Evolutionary conservation across 2,113 vertebrate species (phyloP), one percentile per base, ranked within the genome.

Genomic region (Mustelus asterias): DNA sequence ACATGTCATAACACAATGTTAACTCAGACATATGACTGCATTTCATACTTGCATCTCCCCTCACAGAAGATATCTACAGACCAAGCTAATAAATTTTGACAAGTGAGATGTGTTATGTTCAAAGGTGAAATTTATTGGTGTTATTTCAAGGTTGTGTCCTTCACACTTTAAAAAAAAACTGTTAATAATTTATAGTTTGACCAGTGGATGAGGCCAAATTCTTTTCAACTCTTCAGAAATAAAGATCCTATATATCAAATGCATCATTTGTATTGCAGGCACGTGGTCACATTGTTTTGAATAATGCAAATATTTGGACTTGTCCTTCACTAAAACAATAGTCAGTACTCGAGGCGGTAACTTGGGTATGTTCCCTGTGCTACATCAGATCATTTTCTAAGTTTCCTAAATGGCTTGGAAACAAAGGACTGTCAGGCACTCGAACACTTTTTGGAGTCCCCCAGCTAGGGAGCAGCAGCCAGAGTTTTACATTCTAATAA

Each of bases 21-120:
- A 97, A 96, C 88, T 96, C 67, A 97, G 37, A 96, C 94, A 96
- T 95, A 96, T 97, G 89, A 96, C 58, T 96, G n/a, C 26, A 95
- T 96, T 96, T 95, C 6, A 90, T 48, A 48, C 96, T 83, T 94
- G 96, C 96, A 96, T 96, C 14, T 44, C 70, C 9, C 0, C 96
- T 94, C 95, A 90, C 92, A n/a, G 78, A 96, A 88, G 72, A 83
- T 65, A 78, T 83, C 95, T 86, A 86, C n/a, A 44, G 92, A 65
- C 85, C 65, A 96, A 96, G 96, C 63, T 58, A 85, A 93, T 95
- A 70, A 85, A 94, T 72, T 78, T 96, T 96, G 96, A 94, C 89
- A 92, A 37, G 37, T 69, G 92, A 44, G 65, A 94, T 94, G 92
- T 69, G 92, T 44, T 69, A 94, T 70, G 65, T 69, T 94, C 65